Percentiles rank a stretch among this genome's conserved stretches.
Conservation (phyloP, 1,140 invertebrate genomes). For the Monomorium pharaonis region DNA sequence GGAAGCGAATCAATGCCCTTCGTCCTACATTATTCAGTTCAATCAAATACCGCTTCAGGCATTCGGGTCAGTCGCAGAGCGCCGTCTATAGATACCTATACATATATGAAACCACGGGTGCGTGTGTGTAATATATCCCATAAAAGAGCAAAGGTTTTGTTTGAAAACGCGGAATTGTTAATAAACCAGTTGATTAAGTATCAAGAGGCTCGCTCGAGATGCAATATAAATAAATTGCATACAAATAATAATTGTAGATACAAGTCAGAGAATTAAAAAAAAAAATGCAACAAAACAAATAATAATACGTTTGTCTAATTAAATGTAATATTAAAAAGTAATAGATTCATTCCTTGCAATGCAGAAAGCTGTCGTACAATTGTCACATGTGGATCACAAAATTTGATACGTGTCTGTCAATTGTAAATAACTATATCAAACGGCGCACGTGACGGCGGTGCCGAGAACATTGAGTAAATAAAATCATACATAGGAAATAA, state of each 20-base stretch:
- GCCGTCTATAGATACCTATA: constrained; percentile 1
- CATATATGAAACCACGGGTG: not conserved
- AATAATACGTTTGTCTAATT: constrained; percentile 14
- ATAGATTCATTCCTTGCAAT: not conserved
- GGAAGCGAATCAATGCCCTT: constrained; percentile 78
- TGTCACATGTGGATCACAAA: constrained; percentile 45
- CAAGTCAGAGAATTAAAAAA: not conserved
- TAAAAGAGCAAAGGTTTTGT: constrained; percentile 1
- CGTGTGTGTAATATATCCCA: not conserved
- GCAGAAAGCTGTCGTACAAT: not conserved
- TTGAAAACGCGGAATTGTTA: not conserved
- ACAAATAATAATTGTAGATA: not conserved
- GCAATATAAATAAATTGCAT: not conserved
- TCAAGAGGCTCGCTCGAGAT: not conserved
- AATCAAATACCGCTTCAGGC: constrained; percentile 77
- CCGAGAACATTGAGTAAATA: constrained; percentile 34
- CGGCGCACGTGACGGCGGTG: not conserved
- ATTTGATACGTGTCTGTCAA: constrained; percentile 32
- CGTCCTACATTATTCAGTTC: constrained; percentile 79
- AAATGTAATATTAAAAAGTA: not conserved
- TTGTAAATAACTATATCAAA: constrained; percentile 32
- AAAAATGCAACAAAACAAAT: not conserved
- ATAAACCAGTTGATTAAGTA: not conserved
- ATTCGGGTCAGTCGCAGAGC: constrained; percentile 73
- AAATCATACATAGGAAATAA: constrained; percentile 52